Evolutionary conservation across 1,140 invertebrate genomes (phyloP), one percentile per base, ranked within the genome.

Genomic region (Aphidius gifuensis): DNA sequence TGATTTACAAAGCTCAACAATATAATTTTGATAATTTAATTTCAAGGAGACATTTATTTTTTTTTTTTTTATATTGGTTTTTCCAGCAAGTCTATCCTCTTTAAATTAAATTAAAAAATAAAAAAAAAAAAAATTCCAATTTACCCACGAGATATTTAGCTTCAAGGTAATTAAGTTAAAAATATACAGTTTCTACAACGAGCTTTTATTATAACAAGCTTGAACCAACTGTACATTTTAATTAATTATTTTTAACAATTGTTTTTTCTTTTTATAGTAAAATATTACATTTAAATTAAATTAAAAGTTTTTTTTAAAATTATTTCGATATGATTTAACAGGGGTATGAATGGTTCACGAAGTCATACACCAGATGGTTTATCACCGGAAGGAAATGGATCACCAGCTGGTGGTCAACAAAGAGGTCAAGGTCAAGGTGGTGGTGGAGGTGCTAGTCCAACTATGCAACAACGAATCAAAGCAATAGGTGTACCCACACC

Each of bases 391-490:
- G 69, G 70, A 8, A 77, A 71, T 49, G 72, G 72, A 43, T 75
- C 79, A 39, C 74, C 80, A 3, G 83, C 83, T 65, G 80, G 82
- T 50, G 74, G 80, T 65, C 84, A 79, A 59, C 83, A 85, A 58
- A 77, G 86, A 69, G 74, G 71, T 56, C 69, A 74, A 60, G 73
- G 72, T 55, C 78, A 80, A 54, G 53, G 43, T 55, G 53, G 53
- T 11, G 76, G 53, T 11, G 76, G 79, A 61, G 79, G 78, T 44
- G 88, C 89, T 5, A 91, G 89, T 71, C 92, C 92, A 43, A 94
- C 91, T 40, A 91, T 93, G 87, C 92, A 93, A 76, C 92, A 93
- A 76, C 84, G 92, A 70, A 93, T 94, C 68, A 93, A 93, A 81
- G 90, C 90, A 60, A 85, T 94, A 45, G 92, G 92, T 49, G 92